Evolutionary conservation across 2,113 vertebrate genomes (phyloP).

Genomic region (Mystacornis crossleyi): DNA sequence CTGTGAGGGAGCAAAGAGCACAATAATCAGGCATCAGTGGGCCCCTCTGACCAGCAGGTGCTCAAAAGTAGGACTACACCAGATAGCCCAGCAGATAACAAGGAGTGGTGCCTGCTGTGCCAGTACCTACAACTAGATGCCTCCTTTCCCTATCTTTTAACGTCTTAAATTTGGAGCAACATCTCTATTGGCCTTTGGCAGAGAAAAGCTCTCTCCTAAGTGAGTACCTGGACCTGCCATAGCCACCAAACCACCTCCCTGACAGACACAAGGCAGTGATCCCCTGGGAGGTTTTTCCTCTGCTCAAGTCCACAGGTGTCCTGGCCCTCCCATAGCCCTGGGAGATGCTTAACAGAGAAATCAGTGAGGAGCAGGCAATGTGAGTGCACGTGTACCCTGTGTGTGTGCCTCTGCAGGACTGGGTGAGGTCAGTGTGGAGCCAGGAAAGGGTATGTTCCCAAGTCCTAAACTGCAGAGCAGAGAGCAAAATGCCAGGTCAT

Average conservation of each 20-base stretch:
- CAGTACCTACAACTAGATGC: neutral
- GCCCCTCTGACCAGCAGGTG: neutral
- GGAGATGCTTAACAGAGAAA: neutral
- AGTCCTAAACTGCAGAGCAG: neutral
- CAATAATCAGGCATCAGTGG: neutral
- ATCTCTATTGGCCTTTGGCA: neutral
- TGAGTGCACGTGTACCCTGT: rapidly evolving
- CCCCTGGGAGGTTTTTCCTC: neutral
- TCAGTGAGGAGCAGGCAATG: neutral
- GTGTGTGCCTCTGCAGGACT: neutral
- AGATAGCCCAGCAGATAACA: neutral
- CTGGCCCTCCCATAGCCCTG: neutral
- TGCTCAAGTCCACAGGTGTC: neutral
- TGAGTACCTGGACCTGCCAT: neutral
- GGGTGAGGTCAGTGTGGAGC: neutral
- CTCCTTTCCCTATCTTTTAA: neutral
- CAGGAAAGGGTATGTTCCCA: neutral
- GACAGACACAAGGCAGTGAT: neutral
- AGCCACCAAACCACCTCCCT: neutral
- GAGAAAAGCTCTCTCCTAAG: neutral
- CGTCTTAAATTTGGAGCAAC: neutral
- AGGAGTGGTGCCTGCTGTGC: neutral
- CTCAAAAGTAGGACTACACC: neutral
- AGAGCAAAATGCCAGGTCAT: neutral
- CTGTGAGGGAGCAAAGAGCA: neutral